A percentile compares a stretch with the other conserved stretches of the same genome.
Conservation (phyloP, 2,888 invertebrate genomes). For the Nemoura dubitans region DNA sequence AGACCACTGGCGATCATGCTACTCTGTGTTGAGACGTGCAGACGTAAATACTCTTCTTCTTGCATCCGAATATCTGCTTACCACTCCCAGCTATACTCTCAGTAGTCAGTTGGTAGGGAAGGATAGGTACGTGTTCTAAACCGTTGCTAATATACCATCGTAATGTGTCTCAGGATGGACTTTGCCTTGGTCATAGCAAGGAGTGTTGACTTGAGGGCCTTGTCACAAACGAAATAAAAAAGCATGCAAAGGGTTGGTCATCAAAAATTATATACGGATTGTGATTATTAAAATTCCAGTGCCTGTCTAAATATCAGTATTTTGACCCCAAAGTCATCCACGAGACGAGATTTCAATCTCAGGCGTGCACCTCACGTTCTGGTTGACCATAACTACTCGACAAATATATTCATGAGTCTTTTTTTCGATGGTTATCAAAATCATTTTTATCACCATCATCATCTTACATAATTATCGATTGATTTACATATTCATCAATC, state of each 20-base stretch:
- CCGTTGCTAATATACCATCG: not conserved
- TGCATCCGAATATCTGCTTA: no score
- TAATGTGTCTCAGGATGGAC: not conserved
- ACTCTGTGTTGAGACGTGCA: no score
- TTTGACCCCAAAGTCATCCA: slow-evolving; percentile 20
- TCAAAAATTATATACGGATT: not conserved
- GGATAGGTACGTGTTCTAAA: no score
- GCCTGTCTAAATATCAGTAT: not conserved
- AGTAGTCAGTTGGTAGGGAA: no score
- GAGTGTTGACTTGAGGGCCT: not conserved
- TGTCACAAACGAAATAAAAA: not conserved
- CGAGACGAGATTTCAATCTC: not conserved
- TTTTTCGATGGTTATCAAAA: slow-evolving; percentile 16
- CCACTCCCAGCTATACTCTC: no score
- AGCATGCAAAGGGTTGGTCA: not conserved
- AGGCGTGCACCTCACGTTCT: slow-evolving; percentile 22
- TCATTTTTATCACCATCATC: slow-evolving; percentile 39
- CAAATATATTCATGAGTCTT: slow-evolving; percentile 22
- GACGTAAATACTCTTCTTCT: no score
- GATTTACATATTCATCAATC: slow-evolving; percentile 38
- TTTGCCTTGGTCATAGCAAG: not conserved
- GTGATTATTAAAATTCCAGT: not conserved
- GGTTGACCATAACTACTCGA: not conserved
- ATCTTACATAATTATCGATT: slow-evolving; percentile 32
- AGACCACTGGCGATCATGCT: not conserved